Conservation (phyloP, 1,140 invertebrate species). For the Aphis gossypii region DNA sequence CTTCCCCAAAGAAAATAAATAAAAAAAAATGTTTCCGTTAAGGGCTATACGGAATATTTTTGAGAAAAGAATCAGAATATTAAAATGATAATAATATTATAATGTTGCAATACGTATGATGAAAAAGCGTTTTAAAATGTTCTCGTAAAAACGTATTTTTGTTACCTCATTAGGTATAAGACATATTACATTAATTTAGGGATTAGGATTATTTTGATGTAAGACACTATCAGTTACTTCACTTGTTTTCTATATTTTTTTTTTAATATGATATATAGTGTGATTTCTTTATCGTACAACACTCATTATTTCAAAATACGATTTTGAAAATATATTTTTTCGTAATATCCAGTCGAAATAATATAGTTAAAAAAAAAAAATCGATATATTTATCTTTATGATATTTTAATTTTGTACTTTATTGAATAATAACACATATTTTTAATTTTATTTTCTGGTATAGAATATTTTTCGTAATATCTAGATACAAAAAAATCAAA, state of each 20-base stretch:
- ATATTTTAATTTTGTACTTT: too few species aligned
- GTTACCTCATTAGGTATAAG: not conserved
- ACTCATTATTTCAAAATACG: too few species aligned
- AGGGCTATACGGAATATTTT: not conserved
- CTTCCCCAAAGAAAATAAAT: not conserved
- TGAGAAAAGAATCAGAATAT: not conserved
- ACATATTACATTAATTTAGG: not conserved
- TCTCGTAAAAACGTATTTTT: not conserved
- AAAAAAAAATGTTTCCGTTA: not conserved
- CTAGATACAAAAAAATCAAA: too few species aligned
- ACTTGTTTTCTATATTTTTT: not conserved
- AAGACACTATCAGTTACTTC: not conserved
- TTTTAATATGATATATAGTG: not conserved
- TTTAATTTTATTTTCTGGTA: too few species aligned
- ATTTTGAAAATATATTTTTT: too few species aligned
- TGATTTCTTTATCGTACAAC: too few species aligned
- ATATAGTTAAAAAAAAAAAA: too few species aligned
- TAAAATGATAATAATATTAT: not conserved
- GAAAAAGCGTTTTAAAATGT: not conserved
- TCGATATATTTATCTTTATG: too few species aligned
- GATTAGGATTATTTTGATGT: not conserved
- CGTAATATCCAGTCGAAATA: too few species aligned
- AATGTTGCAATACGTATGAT: not conserved
- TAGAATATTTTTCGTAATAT: too few species aligned
- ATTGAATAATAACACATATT: too few species aligned